Evolutionary conservation across 1,140 invertebrate genomes (phyloP).

Genomic region (Anoplophora glabripennis): DNA sequence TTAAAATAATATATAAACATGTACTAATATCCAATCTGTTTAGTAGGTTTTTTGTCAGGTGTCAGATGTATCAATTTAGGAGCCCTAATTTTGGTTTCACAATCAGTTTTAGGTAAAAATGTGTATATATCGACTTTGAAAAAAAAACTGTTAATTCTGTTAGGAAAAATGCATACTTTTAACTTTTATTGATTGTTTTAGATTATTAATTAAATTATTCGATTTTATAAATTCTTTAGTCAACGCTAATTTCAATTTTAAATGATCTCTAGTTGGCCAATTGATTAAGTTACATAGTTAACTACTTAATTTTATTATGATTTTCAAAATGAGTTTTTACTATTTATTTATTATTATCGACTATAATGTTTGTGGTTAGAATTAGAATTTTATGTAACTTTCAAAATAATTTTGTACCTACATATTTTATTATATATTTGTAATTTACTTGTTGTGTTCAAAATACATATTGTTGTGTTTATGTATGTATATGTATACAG

Average conservation of each 20-base stretch:
- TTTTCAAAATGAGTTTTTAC: conserved; percentile 9
- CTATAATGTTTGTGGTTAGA: conserved; percentile 16
- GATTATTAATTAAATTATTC: conserved; percentile 2
- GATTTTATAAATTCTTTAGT: conserved; percentile 15
- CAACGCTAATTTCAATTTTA: not conserved
- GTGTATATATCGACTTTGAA: conserved; percentile 19
- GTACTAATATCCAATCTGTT: conserved; percentile 28
- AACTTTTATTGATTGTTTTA: conserved; percentile 8
- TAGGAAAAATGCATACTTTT: conserved; percentile 23
- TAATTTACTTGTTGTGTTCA: conserved; percentile 49
- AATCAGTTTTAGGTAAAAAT: not conserved
- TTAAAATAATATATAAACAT: conserved; percentile 22
- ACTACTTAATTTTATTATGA: conserved; percentile 8
- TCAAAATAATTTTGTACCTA: conserved; percentile 36
- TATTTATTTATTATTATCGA: conserved; percentile 14
- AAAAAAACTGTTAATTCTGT: conserved; percentile 24
- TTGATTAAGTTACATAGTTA: conserved; percentile 14
- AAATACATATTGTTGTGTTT: conserved; percentile 48
- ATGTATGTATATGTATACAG: conserved; percentile 47
- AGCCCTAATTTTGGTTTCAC: not conserved
- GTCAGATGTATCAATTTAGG: conserved; percentile 11
- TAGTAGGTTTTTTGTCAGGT: conserved; percentile 19
- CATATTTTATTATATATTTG: conserved; percentile 37
- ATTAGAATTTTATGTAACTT: conserved; percentile 13
- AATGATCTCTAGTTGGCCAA: conserved; percentile 29